Evolutionary conservation across 1,140 invertebrate genomes (phyloP), one percentile per base, ranked within the genome.

Genomic region (Bombus superbus): DNA sequence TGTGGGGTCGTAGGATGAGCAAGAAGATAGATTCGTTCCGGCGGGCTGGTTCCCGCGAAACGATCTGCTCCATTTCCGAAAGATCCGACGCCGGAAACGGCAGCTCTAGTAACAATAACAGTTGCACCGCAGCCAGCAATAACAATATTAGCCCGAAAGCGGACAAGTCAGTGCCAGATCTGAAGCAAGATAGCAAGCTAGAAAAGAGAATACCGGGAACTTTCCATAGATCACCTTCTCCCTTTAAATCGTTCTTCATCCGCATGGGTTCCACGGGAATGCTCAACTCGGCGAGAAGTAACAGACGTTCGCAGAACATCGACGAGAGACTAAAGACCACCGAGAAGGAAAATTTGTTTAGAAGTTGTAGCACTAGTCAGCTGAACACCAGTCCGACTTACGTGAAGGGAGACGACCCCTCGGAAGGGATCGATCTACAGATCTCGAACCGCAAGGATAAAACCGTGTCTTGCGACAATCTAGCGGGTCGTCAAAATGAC

Each of bases 1-100:
- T 97, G 85, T 98, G 97, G 97, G 97, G 97, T 90, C 96, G 97
- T 80, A 96, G 96, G 77, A 97, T 98, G 97, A 97, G 97, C 83
- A 97, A 96, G 89, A 98, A 97, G 92, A 95, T 98, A 91, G 97
- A 98, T 91, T 96, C 97, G 88, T 95, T 98, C 85, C 96, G 97
- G 85, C 96, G 97, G 89, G 95, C 96, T 47, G 97, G 97, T 83
- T 95, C 96, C 78, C 97, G 97, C 90, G 96, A 96, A 82, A 91
- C 94, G 25, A 90, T 96, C 90, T 92, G 93, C 91, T 89, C 90
- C 47, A 88, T 90, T 44, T 89, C 87, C 73, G 94, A 93, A 87
- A 91, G 91, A 74, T 66, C 90, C 13, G 92, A 92, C 42, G 82
- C 83, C 90, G 93, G 13, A 6, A 72, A 28, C 13, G 6, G 10